phyloP scores from a whole-genome alignment of 92 coral and sea anemone genomes.

The Micromussa lordhowensis region DNA sequence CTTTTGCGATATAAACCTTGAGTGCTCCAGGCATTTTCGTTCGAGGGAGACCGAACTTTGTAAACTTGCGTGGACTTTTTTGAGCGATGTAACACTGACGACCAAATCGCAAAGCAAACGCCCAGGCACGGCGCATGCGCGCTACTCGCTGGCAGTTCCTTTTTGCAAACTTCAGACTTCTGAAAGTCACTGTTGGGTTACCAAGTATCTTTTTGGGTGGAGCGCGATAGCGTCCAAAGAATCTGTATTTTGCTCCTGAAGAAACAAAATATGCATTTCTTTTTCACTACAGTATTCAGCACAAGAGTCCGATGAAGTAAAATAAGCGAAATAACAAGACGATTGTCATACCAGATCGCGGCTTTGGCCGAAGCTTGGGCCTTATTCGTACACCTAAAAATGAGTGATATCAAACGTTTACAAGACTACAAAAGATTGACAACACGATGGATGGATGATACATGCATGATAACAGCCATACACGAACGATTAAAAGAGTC shows the following conservation, averaged over 20 bases:
- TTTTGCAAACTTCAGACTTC: conserved; percentile 17
- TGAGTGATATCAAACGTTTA: not conserved
- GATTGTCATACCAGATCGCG: conserved; percentile 15
- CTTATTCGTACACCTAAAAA: conserved; percentile 19
- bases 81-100: conserved; percentile 35
- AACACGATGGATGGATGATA: not conserved
- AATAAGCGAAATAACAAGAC: too few species aligned
- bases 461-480: not conserved
- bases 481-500: not conserved
- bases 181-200: not conserved
- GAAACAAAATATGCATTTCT: not conserved
- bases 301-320: not conserved
- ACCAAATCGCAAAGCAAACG: conserved; percentile 43
- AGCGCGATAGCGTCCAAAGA: conserved; percentile 30
- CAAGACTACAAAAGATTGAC: too few species aligned
- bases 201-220: conserved; percentile 36
- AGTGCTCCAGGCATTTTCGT: conserved; percentile 46
- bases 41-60: conserved; percentile 21
- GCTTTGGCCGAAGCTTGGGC: conserved; percentile 22
- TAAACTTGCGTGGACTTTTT: conserved; percentile 23
- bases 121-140: conserved; percentile 35
- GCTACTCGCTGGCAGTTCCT: conserved; percentile 41
- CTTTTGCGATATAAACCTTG: conserved; percentile 34
- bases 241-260: conserved; percentile 28
- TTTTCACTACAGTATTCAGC: not conserved